phyloP scores from a whole-genome alignment of 2,888 invertebrate species.

The Latheticus oryzae region DNA sequence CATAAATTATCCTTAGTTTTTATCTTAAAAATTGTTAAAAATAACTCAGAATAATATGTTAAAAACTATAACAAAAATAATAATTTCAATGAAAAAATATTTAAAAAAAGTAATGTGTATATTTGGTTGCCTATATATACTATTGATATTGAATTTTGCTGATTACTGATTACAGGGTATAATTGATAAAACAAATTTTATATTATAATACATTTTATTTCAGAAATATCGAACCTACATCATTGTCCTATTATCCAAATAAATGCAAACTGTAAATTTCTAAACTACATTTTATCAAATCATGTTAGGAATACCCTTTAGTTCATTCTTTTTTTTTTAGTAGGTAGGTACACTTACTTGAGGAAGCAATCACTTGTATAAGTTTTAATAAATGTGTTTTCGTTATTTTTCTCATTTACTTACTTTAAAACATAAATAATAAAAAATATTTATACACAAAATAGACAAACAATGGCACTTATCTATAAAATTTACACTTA shows the following conservation, averaged over 20 bases:
- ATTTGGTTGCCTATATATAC: conserved; percentile 1
- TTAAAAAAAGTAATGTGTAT: not conserved
- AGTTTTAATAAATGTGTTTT: conserved; percentile 36
- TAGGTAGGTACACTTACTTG: conserved; percentile 45
- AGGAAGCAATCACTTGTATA: conserved; percentile 47
- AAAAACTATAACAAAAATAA: too few relatives aligned
- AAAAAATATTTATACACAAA: conserved; percentile 17
- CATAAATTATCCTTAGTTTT: too few relatives aligned
- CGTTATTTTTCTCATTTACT: conserved; percentile 23
- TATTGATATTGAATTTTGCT: too few relatives aligned
- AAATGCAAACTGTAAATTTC: conserved; percentile 54
- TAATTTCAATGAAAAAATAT: not conserved
- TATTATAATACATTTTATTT: conserved; percentile 56
- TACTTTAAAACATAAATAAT: conserved; percentile 29
- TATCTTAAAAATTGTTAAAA: too few relatives aligned
- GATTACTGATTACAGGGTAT: not conserved
- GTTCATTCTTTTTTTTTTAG: conserved; percentile 43
- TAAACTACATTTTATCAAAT: conserved; percentile 51
- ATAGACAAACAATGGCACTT: conserved; percentile 40
- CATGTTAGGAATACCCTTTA: conserved; percentile 49
- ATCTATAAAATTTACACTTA: conserved; percentile 33
- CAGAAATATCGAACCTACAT: conserved; percentile 61
- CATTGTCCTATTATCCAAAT: conserved; percentile 55
- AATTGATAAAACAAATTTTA: conserved; percentile 11
- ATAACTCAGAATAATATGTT: too few relatives aligned